phyloP scores from a whole-genome alignment of 2,113 vertebrate genomes.

The Crotophaga sulcirostris region DNA sequence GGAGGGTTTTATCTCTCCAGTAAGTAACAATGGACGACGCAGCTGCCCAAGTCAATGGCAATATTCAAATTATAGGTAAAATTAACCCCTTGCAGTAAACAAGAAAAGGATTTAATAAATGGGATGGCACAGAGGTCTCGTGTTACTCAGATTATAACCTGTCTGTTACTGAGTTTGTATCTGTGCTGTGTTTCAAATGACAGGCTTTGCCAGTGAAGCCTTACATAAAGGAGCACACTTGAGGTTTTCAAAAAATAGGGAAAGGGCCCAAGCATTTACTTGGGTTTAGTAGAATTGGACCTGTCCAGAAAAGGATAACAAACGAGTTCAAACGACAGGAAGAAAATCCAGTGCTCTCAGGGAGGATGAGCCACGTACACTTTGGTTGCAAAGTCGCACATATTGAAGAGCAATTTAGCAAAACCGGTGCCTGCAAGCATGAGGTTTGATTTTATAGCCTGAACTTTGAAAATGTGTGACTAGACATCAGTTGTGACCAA shows the following conservation, averaged over 20 bases:
- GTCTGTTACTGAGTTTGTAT: not conserved
- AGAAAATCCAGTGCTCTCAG: not conserved
- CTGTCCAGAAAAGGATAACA: not conserved
- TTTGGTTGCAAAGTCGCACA: not conserved
- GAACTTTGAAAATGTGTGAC: not conserved
- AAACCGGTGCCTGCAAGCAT: not conserved
- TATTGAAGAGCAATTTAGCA: not conserved
- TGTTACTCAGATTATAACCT: not conserved
- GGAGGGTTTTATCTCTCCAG: not conserved
- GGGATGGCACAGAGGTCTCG: not conserved
- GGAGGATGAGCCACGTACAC: not conserved
- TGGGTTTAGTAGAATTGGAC: not conserved
- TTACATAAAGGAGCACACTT: not conserved
- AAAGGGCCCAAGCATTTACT: not conserved
- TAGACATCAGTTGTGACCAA: not conserved
- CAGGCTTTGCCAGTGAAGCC: not conserved
- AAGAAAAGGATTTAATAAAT: not conserved
- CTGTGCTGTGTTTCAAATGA: not conserved
- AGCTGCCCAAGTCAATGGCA: not conserved
- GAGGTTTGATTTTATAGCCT: not conserved
- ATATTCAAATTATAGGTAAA: conserved; percentile 28
- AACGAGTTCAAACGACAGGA: not conserved
- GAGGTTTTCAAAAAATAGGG: not conserved
- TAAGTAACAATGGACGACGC: not conserved
- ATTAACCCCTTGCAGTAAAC: not conserved